Percentiles rank a stretch among this genome's conserved stretches.
phyloP scores from a whole-genome alignment of 1,140 invertebrate species.

The Apis cerana region DNA sequence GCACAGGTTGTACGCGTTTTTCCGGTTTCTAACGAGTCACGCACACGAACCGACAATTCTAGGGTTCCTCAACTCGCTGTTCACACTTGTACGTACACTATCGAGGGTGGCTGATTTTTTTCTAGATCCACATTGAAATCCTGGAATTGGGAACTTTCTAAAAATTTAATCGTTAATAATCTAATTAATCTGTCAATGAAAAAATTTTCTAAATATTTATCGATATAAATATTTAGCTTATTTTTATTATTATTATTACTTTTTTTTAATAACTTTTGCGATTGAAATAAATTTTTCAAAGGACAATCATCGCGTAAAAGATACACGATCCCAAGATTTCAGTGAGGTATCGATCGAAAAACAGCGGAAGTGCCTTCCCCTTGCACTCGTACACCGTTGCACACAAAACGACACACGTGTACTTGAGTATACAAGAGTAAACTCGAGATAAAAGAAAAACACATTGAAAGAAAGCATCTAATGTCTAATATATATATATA shows the following conservation, averaged over 20 bases:
- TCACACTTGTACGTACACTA: slow-evolving; percentile 65
- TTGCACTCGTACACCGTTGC: slow-evolving; percentile 79
- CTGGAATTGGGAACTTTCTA: slow-evolving; percentile 6
- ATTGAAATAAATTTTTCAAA: background rate
- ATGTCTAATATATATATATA: slow-evolving; percentile 55
- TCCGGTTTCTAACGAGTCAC: slow-evolving; percentile 15
- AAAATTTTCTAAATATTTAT: background rate
- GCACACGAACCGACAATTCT: slow-evolving; percentile 46
- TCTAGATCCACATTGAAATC: slow-evolving; percentile 64
- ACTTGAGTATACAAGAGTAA: slow-evolving; percentile 50
- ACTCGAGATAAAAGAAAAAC: slow-evolving; percentile 16
- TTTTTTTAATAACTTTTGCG: background rate
- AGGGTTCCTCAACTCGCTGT: slow-evolving; percentile 70
- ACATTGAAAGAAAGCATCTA: slow-evolving; percentile 51
- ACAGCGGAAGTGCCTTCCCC: slow-evolving; percentile 80
- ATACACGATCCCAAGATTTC: slow-evolving; percentile 54
- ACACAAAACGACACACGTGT: slow-evolving; percentile 59
- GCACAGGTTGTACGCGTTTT: slow-evolving; percentile 14
- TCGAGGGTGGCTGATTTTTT: slow-evolving; percentile 72
- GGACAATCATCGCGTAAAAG: background rate
- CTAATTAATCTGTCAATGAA: background rate
- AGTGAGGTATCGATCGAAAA: slow-evolving; percentile 59
- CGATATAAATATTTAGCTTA: background rate
- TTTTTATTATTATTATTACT: background rate
- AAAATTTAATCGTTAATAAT: background rate